Evolutionary conservation across 1,140 invertebrate species (phyloP), one percentile per base, ranked within the genome.

Genomic region (Pogonomyrmex californicus): DNA sequence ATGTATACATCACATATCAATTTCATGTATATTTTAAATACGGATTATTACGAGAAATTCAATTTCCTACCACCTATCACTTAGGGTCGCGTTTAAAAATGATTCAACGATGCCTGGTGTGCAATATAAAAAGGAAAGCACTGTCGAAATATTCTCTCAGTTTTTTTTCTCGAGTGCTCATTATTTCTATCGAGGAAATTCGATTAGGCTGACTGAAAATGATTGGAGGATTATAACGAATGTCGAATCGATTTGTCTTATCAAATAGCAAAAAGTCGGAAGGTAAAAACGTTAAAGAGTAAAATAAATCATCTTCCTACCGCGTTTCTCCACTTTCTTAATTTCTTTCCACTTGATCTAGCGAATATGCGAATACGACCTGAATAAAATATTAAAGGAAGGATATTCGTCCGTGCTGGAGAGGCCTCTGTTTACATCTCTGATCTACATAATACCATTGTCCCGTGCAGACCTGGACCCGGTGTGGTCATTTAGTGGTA

Each of bases 141-240:
- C 4, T 2, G 44, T 4, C 33, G 6, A 54, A 54, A 36, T 54
- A 36, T 51, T 51, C 17, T 0, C 12, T 54, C 33, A 4, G 30
- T 7, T 33, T 73, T 62, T 36, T 62, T 14, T 1, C 38, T 44
- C 41, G 7, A 5, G 12, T 9, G 4, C 17, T 36, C 38, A 5
- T 63, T 77, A 77, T 62, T 23, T 71, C 33, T 44, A 23, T 1
- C 12, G 38, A 58, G 33, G 56, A 62, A 62, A 77, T 77, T 62
- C 56, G 36, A 77, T 62, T 77, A 23, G 4, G 14, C 14, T 44
- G 7, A 30, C 41, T 47, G 14, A 77, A 17, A 62, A 63, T 7
- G 30, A 33, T 2, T 62, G 23, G 51, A 60, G 23, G 17, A 56
- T 75, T 41, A 75, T 75, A 63, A 77, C 12, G 14, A 77, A 44